phyloP scores from a whole-genome alignment of 2,888 invertebrate species.

The Dyspetes luteomarginatus region DNA sequence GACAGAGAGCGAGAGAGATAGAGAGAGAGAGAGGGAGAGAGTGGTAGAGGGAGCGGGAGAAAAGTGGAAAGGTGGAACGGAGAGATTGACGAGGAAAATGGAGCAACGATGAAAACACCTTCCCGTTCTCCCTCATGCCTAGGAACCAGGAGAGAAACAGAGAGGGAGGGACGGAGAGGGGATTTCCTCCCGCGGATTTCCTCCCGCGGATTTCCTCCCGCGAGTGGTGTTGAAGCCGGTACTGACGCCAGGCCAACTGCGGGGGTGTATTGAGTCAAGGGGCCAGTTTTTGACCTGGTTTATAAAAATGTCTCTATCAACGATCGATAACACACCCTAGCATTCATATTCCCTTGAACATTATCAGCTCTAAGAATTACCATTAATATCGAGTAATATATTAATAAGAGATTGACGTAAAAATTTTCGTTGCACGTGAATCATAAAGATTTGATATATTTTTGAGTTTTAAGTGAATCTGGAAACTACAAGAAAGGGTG shows the following conservation, averaged over 20 bases:
- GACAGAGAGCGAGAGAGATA: neutral
- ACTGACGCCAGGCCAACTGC: conserved; percentile 53
- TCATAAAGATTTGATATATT: neutral
- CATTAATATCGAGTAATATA: neutral
- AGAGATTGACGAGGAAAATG: conserved; percentile 64
- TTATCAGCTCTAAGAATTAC: neutral
- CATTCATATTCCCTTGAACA: conserved; percentile 37
- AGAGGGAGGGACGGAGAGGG: neutral
- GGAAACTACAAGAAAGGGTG: neutral
- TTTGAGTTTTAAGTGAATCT: no score
- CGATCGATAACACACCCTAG: conserved; percentile 55
- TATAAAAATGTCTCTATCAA: conserved; percentile 45
- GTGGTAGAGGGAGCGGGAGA: neutral
- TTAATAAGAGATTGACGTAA: neutral
- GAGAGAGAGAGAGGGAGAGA: neutral
- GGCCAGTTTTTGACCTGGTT: conserved; percentile 63
- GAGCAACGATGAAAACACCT: conserved; percentile 64
- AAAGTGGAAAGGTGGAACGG: conserved; percentile 12
- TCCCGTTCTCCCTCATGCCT: conserved; percentile 30
- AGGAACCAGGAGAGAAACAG: neutral
- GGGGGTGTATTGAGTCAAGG: conserved; percentile 39
- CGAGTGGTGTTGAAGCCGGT: conserved; percentile 50
- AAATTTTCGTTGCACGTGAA: neutral
- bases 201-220: conserved; percentile 45
- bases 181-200: no score